Evolutionary conservation across 2,888 invertebrate genomes (phyloP), one percentile per base, ranked within the genome.

Genomic region (Eupeodes luniger): DNA sequence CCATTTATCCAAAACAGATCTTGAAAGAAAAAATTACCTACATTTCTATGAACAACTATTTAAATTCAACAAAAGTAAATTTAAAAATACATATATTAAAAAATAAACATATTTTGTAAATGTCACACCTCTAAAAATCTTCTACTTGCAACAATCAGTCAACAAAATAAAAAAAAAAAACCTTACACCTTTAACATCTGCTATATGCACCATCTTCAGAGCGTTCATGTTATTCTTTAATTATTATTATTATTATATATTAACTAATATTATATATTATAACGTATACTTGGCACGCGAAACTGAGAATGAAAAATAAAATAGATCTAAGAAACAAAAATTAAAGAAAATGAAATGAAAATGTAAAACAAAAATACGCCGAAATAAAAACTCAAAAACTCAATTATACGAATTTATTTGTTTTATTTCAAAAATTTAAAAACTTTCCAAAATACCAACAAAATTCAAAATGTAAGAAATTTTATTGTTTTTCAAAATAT

Each of bases 111-210:
- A 78, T 80, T 82, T 84, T 77, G 59, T 51, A 80, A 84, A 72
- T 61, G 66, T 84, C 87, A 87, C 87, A 27, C 27, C 27, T 27
- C 84, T 87, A 51, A 66, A 51, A 87, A 84, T 72, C 72, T 80
- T 80, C 64, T 84, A 80, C 49, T 79, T 76, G 83, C 86, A 87
- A 87, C 86, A 87, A 87, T 87, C 86, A 87, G 86, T 87, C 64
- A 80, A 70, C 70, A 79, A 27, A 27, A 27, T 27, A 27, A 27
- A 19, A 19, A 19, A 19, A 27, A 27, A 27, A 27, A 27, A 83
- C 55, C 66, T 83, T 80, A 70, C 82, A 86, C 86, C 53, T 79
- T 57, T 64, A 82, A 57, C 66, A 51, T n/a, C 34, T 72, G 83
- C 86, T 72, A 83, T 66, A 49, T 72, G 86, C 86, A 87, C 86